A percentile compares a stretch with the other conserved stretches of the same genome.
Evolutionary conservation across 2,888 invertebrate genomes (phyloP).

Genomic region (Allacma fusca): DNA sequence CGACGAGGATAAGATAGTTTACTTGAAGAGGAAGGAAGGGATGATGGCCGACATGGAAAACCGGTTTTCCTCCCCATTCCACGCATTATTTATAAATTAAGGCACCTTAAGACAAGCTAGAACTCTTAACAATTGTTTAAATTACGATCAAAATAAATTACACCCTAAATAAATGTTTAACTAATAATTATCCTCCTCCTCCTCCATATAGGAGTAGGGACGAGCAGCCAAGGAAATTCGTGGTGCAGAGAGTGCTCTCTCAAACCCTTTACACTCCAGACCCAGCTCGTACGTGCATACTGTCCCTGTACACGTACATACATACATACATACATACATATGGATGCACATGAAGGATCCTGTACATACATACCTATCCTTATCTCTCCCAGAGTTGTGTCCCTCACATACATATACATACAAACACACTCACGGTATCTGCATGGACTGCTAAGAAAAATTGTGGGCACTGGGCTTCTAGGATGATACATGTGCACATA

Average conservation of each 20-base stretch:
- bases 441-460: no score
- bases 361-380: neutral
- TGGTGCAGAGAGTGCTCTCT: no score
- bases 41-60: constrained; percentile 45
- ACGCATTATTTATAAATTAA: constrained; percentile 61
- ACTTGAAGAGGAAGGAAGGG: constrained; percentile 27
- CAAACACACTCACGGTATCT: neutral
- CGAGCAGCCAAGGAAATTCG: neutral
- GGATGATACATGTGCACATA: neutral
- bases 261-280: no score
- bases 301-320: no score
- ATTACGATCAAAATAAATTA: constrained; percentile 62
- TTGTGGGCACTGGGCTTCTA: no score
- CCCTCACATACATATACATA: neutral
- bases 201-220: constrained; percentile 45
- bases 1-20: constrained; percentile 10
- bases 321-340: no score
- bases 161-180: constrained; percentile 62
- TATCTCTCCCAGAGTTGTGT: neutral
- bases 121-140: constrained; percentile 62
- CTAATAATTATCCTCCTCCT: constrained; percentile 62
- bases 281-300: no score
- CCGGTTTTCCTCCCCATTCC: constrained; percentile 60
- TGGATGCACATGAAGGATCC: neutral
- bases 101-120: constrained; percentile 60